These are phyloP conservation scores for Glyptemys insculpta DNA, from an alignment of 2,797 vertebrate genomes.

Conservation along the genomic window DNA sequence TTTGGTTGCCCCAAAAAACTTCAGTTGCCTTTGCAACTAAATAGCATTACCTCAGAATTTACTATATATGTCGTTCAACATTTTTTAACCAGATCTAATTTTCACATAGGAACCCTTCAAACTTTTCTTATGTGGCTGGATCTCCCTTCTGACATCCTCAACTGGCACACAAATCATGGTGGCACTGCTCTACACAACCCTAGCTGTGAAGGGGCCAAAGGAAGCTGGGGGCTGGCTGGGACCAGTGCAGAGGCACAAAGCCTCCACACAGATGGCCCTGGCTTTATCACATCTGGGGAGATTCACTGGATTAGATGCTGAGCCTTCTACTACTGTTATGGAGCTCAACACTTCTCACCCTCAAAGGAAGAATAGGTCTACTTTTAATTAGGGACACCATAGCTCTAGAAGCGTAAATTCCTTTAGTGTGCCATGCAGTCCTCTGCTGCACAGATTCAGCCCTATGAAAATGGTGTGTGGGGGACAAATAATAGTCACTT, in stretches of 20 bases:
- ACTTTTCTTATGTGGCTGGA: not conserved
- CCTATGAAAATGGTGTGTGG: not conserved
- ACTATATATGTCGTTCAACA: not conserved
- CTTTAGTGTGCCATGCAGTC: not conserved
- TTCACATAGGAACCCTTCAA: not conserved
- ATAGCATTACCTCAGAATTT: not conserved
- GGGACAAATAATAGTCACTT: slow-evolving; percentile 4
- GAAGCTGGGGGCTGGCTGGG: not conserved
- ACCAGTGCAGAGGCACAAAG: not conserved
- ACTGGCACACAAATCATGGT: not conserved
- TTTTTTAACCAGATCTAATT: not conserved
- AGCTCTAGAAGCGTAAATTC: not conserved
- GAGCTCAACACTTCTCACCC: slow-evolving; percentile 19
- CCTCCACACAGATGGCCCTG: not conserved
- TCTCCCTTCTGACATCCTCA: not conserved
- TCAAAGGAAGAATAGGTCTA: not conserved
- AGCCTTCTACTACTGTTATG: not conserved
- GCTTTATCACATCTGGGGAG: not conserved
- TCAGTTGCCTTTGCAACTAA: not conserved
- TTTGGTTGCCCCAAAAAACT: not conserved
- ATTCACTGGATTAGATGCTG: not conserved
- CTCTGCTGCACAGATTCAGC: not conserved
- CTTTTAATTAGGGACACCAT: not conserved
- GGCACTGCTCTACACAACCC: not conserved
- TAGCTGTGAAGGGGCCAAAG: not conserved